A percentile compares a stretch with the other conserved stretches of the same genome.
Conservation (phyloP, 1,140 invertebrate genomes). For the Macrostomum lignano region DNA sequence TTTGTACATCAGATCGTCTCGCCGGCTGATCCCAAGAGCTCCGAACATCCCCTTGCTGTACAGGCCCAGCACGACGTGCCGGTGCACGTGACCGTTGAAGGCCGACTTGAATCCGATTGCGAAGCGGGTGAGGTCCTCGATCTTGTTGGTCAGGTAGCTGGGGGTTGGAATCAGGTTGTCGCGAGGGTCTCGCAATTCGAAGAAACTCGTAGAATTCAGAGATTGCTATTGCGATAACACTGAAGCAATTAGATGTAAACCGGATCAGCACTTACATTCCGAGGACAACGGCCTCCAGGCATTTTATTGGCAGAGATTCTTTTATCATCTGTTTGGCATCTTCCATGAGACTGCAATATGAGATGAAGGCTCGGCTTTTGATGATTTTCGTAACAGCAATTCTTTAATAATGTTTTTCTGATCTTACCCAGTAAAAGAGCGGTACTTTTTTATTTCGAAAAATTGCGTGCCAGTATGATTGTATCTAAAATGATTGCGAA, state of each 20-base stretch:
- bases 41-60: conserved; percentile 21
- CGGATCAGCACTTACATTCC: conserved; percentile 21
- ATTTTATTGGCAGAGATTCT: conserved; percentile 28
- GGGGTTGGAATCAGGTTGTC: too few relatives aligned
- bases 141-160: conserved; percentile 20
- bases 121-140: conserved; percentile 23
- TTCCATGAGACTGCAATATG: conserved; percentile 24
- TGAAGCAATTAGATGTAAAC: not conserved
- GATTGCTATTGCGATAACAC: not conserved
- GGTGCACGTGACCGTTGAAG: conserved; percentile 16
- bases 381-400: too few relatives aligned
- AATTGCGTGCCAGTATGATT: too few relatives aligned
- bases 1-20: conserved; percentile 28
- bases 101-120: conserved; percentile 25
- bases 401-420: too few relatives aligned
- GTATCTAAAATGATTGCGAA: too few relatives aligned
- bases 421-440: too few relatives aligned
- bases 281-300: conserved; percentile 27
- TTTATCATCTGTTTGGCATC: conserved; percentile 26
- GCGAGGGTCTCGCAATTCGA: too few relatives aligned
- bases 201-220: too few relatives aligned
- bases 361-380: too few relatives aligned
- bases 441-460: too few relatives aligned
- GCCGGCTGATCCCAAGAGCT: conserved; percentile 25
- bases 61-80: conserved; percentile 28